These are phyloP conservation scores for Argyresthia goedartella DNA, from an alignment of 2,888 invertebrate species.

Conservation along the genomic window DNA sequence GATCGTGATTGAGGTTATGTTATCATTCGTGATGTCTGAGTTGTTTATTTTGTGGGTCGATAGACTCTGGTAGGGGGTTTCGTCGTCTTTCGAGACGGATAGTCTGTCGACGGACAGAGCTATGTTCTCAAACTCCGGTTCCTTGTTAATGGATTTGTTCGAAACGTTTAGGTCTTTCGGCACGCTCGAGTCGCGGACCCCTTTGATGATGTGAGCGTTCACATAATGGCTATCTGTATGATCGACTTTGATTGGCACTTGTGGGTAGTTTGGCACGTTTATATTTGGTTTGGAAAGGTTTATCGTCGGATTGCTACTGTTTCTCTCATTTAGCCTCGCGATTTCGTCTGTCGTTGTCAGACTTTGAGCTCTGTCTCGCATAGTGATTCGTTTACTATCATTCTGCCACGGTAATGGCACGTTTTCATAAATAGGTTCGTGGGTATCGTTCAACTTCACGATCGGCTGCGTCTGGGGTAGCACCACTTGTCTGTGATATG, in stretches of 20 bases:
- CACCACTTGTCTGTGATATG: constrained; percentile 59
- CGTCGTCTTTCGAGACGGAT: constrained; percentile 44
- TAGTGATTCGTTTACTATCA: constrained; percentile 26
- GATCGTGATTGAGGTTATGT: constrained; percentile 52
- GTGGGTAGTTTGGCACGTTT: constrained; percentile 22
- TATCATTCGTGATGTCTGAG: constrained; percentile 37
- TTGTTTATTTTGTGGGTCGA: constrained; percentile 50
- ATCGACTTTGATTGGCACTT: constrained; percentile 24
- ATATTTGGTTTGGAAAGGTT: constrained; percentile 22
- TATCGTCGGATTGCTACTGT: constrained; percentile 43
- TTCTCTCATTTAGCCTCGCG: constrained; percentile 50
- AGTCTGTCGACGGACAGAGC: constrained; percentile 37
- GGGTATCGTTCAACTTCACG: constrained; percentile 41
- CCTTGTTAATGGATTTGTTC: constrained; percentile 29
- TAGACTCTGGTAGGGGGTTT: constrained; percentile 58
- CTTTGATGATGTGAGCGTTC: constrained; percentile 59
- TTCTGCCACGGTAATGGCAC: constrained; percentile 78
- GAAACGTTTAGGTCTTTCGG: constrained; percentile 41
- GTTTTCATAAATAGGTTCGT: constrained; percentile 87
- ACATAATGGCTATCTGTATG: constrained; percentile 46
- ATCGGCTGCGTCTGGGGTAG: constrained; percentile 58
- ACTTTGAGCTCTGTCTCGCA: constrained; percentile 74
- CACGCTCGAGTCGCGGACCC: constrained; percentile 47
- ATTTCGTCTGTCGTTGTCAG: constrained; percentile 80
- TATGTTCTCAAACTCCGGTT: constrained; percentile 38